A percentile compares a stretch with the other conserved stretches of the same genome.
Conservation (phyloP, 2,888 invertebrate species). For the Drosophila anceps region DNA sequence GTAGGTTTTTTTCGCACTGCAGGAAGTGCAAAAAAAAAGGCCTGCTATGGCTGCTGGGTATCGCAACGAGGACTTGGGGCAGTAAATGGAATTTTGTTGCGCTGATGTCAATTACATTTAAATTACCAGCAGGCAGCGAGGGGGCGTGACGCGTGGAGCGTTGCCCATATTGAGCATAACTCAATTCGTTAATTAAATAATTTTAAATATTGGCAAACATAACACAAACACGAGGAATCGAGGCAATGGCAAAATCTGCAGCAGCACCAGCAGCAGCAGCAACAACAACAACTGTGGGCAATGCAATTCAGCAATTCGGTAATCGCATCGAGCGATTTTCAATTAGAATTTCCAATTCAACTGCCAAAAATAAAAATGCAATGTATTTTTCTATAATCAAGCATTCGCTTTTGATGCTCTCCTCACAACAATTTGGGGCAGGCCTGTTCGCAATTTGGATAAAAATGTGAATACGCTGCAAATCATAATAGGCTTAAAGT, state of each 20-base stretch:
- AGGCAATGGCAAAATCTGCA: constrained; percentile 21
- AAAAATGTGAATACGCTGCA: background rate
- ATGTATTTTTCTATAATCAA: constrained; percentile 23
- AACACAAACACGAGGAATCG: constrained; percentile 44
- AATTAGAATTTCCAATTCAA: constrained; percentile 73
- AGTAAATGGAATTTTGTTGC: constrained; percentile 64
- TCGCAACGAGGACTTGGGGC: background rate
- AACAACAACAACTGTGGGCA: constrained; percentile 19
- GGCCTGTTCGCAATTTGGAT: background rate
- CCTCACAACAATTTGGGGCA: background rate
- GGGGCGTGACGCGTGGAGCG: background rate
- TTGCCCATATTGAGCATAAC: constrained; percentile 58
- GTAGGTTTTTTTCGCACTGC: background rate
- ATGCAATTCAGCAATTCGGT: constrained; percentile 41
- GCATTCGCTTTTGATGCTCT: constrained; percentile 7
- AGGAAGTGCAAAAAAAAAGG: constrained; percentile 12
- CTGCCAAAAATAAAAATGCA: constrained; percentile 23
- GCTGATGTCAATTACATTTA: constrained; percentile 78
- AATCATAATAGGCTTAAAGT: background rate
- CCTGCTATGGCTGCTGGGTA: background rate
- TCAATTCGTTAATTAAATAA: constrained; percentile 81
- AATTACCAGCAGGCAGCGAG: constrained; percentile 59
- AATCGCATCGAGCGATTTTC: constrained; percentile 70
- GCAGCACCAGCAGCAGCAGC: constrained; percentile 4
- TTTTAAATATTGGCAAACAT: constrained; percentile 77